Percentiles rank a stretch among this genome's conserved stretches.
phyloP scores from a whole-genome alignment of 2,888 invertebrate species.

The Cerceris ruficornis region DNA sequence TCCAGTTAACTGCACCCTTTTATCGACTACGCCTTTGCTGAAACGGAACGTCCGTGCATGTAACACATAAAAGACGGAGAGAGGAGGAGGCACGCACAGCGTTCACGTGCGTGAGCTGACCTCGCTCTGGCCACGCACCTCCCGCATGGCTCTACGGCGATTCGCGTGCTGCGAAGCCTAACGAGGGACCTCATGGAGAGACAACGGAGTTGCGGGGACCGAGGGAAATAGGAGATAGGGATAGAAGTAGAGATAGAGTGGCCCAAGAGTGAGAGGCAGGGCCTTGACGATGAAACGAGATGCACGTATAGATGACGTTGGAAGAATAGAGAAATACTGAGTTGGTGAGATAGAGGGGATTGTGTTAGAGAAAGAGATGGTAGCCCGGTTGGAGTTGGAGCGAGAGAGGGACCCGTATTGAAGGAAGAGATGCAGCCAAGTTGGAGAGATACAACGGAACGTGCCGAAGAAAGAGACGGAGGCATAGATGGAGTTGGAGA shows the following conservation, averaged over 20 bases:
- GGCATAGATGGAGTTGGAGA: too few relatives aligned
- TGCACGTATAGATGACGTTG: too few relatives aligned
- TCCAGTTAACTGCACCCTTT: conserved; percentile 1
- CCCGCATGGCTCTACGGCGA: conserved; percentile 67
- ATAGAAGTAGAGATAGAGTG: not conserved
- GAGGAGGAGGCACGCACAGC: conserved; percentile 50
- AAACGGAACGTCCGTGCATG: conserved; percentile 42
- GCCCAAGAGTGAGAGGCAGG: too few relatives aligned
- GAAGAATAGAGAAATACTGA: too few relatives aligned
- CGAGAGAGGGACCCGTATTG: too few relatives aligned
- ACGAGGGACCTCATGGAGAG: conserved; percentile 47
- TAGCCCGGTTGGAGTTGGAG: too few relatives aligned
- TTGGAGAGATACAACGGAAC: too few relatives aligned
- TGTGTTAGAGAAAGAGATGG: too few relatives aligned
- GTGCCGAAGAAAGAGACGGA: too few relatives aligned
- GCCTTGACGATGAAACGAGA: too few relatives aligned
- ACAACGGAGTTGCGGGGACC: conserved; percentile 8
- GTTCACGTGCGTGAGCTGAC: conserved; percentile 73
- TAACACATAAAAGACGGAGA: conserved; percentile 48
- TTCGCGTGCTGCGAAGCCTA: conserved; percentile 54
- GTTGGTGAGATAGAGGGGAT: too few relatives aligned
- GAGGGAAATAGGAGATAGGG: conserved; percentile 1
- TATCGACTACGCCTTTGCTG: conserved; percentile 38
- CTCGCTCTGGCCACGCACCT: conserved; percentile 76
- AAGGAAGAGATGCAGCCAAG: too few relatives aligned